Percentiles rank a stretch among this genome's conserved stretches.
Conservation (phyloP, 1,140 invertebrate species). For the Trichoplusia ni region DNA sequence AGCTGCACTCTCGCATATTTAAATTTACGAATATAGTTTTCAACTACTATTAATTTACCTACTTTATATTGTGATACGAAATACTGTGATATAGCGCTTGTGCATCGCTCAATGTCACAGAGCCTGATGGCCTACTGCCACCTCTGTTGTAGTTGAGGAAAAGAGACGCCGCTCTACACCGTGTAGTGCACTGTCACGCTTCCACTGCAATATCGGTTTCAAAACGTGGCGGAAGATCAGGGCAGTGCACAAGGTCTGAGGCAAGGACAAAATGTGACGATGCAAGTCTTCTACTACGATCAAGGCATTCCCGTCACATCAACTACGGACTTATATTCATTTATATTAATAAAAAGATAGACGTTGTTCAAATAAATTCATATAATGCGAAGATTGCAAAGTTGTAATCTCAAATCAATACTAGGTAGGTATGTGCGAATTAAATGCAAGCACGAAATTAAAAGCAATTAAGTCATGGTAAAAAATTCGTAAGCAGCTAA, state of each 20-base stretch:
- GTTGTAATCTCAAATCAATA: neutral
- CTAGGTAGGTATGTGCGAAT: neutral
- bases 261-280: neutral
- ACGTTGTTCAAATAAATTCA: neutral
- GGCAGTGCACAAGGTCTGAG: too few relatives aligned
- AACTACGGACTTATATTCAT: neutral
- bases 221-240: too few relatives aligned
- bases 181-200: too few relatives aligned
- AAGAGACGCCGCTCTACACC: too few relatives aligned
- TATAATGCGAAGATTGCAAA: neutral
- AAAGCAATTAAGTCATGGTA: slow-evolving; percentile 20
- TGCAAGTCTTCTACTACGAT: neutral
- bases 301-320: slow-evolving; percentile 7
- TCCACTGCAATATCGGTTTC: too few relatives aligned
- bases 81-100: slow-evolving; percentile 1
- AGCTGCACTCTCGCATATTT: neutral
- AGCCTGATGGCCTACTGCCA: too few relatives aligned
- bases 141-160: too few relatives aligned
- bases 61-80: slow-evolving; percentile 11
- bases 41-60: neutral
- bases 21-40: neutral
- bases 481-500: neutral
- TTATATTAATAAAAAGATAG: neutral
- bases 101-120: too few relatives aligned
- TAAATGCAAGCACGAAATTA: slow-evolving; percentile 23